A percentile compares a stretch with the other conserved stretches of the same genome.
These are phyloP conservation scores for Hyperoodon ampullatus DNA, from an alignment of 2,113 vertebrate species.

Conservation along the genomic window DNA sequence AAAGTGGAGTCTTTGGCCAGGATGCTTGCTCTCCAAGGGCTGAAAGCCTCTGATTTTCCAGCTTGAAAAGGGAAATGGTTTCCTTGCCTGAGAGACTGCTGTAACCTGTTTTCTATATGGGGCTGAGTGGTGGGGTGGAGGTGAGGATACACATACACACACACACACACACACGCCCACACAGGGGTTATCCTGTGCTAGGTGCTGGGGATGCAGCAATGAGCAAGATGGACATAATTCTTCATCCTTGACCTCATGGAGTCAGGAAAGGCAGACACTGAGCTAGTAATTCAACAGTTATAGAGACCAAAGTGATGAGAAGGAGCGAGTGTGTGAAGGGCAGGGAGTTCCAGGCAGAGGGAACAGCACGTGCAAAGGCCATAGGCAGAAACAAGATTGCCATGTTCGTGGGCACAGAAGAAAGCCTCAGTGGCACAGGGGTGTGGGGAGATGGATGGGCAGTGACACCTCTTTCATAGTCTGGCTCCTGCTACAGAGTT, in stretches of 20 bases:
- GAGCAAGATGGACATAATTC: not conserved
- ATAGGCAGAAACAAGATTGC: not conserved
- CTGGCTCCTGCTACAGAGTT: not conserved
- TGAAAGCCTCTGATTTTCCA: not conserved
- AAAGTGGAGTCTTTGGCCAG: not conserved
- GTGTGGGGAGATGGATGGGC: not conserved
- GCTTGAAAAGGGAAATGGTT: not conserved
- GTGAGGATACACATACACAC: not conserved
- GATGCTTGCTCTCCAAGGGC: not conserved
- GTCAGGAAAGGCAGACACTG: not conserved
- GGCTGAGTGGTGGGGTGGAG: not conserved
- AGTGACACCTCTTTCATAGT: not conserved
- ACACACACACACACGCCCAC: not conserved
- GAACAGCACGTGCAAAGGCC: not conserved
- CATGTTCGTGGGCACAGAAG: not conserved
- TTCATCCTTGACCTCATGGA: not conserved
- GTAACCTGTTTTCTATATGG: conserved; percentile 19
- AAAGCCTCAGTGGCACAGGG: not conserved
- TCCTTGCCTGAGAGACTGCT: not conserved
- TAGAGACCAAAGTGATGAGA: not conserved
- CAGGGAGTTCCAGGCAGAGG: not conserved
- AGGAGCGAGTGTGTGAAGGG: not conserved
- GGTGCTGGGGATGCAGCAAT: not conserved
- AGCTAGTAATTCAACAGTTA: not conserved
- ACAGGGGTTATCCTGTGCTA: not conserved